Base-by-base conservation (phyloP, 1,140 invertebrate genomes). In the Rhopalosiphum maidis region DNA sequence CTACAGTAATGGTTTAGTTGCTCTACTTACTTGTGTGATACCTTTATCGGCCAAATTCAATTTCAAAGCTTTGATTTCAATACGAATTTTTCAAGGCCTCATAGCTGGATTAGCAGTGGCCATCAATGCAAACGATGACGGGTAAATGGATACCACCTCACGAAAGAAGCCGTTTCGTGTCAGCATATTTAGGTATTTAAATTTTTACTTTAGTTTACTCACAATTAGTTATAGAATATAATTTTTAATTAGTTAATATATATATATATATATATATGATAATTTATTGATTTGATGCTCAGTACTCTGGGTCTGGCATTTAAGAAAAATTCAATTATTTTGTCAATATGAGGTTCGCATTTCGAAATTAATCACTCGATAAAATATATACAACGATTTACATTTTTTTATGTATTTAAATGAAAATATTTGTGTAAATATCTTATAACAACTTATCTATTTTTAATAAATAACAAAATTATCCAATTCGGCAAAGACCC, bases 111-210 rank as follows among this genome's bases (percentile, higher is more conserved):
- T 96, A 96, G 87, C 96, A n/a, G 18, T 98, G 97, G 96, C 98
- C 98, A 21, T 96, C 97, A 6, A 97, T 98, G 96, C 97, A 98
- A 95, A 96, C 97, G 68, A 96, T 98, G 95, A 97, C 97, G n/a
- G 97, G 97, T 0, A 96, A 97, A 94, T 99, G 98, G 98, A 97
- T 98, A 91, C 98, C 98, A 9, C 97, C 97, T 0, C 96, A 97
- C 92, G 98, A 98, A 95, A 96, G 97, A 90, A 97, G 97, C 94
- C 97, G 96, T 95, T 97, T 97, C 94, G 96, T 97, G 8, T 97
- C 97, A 68, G 96, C 97, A 35, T 97, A 97, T 95, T 95, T 97
- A 94, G 97, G 94, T 94, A 85, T 22, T 25, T 55, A 55, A 25
- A 37, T 41, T 83, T 83, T 83, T 2, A 83, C 2, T 23, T 77